Evolutionary conservation across 2,113 vertebrate species (phyloP).

Genomic region (Plestiodon gilberti): DNA sequence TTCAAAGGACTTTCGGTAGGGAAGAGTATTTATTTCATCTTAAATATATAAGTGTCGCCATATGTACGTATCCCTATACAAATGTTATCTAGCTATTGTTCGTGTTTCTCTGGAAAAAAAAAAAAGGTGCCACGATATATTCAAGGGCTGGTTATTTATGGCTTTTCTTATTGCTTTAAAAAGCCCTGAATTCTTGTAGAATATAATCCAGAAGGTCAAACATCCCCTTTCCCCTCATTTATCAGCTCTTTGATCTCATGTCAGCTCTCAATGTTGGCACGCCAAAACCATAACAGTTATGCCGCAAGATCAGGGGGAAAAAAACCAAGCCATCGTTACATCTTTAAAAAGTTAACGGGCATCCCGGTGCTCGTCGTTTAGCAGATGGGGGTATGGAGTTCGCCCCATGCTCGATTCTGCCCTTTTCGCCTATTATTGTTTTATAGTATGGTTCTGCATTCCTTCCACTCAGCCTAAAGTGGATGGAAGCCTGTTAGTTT

Average conservation of each 20-base stretch:
- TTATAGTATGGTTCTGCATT: constrained; percentile 99
- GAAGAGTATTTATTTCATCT: constrained; percentile 7
- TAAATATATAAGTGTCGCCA: constrained; percentile 22
- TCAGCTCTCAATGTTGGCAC: constrained; percentile 83
- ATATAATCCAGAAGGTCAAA: constrained; percentile 86
- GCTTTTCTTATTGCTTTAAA: constrained; percentile 88
- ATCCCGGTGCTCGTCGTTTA: constrained; percentile 60
- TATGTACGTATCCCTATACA: accelerated
- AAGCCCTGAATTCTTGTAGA: constrained; percentile 88
- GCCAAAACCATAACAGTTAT: constrained; percentile 80
- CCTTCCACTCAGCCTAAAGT: constrained; percentile 90
- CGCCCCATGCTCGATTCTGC: constrained; percentile 76
- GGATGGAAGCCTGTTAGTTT: constrained; percentile 93
- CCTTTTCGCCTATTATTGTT: constrained; percentile 92
- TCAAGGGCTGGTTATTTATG: constrained; percentile 73
- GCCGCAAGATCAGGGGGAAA: constrained; percentile 76
- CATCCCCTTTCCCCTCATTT: constrained; percentile 91
- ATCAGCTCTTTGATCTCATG: constrained; percentile 94
- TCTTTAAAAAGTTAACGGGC: constrained; percentile 72
- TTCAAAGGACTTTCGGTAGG: constrained; percentile 1
- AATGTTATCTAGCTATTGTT: constrained; percentile 36
- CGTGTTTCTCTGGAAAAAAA: constrained; percentile 47
- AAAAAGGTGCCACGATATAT: constrained; percentile 62
- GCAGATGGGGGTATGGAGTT: constrained; percentile 83
- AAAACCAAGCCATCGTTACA: constrained; percentile 77